Evolutionary conservation across 2,888 invertebrate genomes (phyloP).

Genomic region (Neoascia interrupta): DNA sequence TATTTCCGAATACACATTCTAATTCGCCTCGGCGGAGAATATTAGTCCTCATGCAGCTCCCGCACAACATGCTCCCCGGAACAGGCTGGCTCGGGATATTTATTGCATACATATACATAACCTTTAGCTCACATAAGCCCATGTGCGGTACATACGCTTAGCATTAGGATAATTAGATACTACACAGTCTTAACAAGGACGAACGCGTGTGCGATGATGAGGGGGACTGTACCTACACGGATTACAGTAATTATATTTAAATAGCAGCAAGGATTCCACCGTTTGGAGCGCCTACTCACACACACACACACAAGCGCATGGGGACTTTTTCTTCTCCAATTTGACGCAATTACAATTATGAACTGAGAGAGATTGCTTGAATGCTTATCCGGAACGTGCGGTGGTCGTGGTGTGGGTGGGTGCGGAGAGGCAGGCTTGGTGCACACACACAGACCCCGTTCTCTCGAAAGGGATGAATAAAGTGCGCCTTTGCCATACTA

Average conservation of each 20-base stretch:
- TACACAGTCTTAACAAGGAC: constrained; percentile 61
- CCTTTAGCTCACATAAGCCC: constrained; percentile 63
- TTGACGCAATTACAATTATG: constrained; percentile 66
- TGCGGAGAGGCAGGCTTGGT: not conserved
- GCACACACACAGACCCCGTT: not conserved
- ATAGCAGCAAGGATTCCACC: constrained; percentile 53
- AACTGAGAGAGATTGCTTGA: constrained; percentile 50
- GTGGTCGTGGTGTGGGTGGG: not conserved
- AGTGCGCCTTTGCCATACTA: not conserved
- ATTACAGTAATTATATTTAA: constrained; percentile 67
- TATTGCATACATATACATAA: constrained; percentile 61
- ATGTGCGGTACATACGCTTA: constrained; percentile 63
- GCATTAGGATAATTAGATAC: constrained; percentile 68
- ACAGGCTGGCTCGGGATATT: constrained; percentile 52
- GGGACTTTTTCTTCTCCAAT: constrained; percentile 43
- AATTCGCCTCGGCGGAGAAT: constrained; percentile 51
- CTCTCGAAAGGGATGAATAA: constrained; percentile 42
- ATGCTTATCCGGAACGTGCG: constrained; percentile 1
- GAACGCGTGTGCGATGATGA: constrained; percentile 45
- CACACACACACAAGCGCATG: not conserved
- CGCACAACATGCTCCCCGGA: constrained; percentile 6
- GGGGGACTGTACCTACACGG: constrained; percentile 22
- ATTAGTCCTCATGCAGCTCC: constrained; percentile 35
- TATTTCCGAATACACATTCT: too few species aligned
- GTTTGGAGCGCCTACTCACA: constrained; percentile 11